Evolutionary conservation across 1,140 invertebrate genomes (phyloP).

Genomic region (Helicoverpa armigera): DNA sequence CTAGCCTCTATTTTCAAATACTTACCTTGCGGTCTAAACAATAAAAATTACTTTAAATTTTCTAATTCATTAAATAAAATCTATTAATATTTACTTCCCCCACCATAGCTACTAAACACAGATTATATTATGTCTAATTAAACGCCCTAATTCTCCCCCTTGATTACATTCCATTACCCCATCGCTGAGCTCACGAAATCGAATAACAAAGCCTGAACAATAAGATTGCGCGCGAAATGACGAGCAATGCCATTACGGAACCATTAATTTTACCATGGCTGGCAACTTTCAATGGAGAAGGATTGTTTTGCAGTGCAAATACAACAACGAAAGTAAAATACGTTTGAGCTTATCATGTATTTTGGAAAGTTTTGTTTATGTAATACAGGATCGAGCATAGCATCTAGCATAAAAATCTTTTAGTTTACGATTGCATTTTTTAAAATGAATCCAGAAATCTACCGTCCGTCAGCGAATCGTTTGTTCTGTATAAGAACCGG

Average conservation of each 20-base stretch:
- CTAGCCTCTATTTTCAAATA: too few relatives aligned
- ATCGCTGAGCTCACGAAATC: neutral
- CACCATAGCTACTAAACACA: neutral
- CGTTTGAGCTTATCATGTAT: too few relatives aligned
- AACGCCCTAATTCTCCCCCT: conserved; percentile 1
- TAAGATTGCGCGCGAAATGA: conserved; percentile 7
- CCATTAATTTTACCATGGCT: neutral
- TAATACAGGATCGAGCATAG: too few relatives aligned
- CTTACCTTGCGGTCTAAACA: too few relatives aligned
- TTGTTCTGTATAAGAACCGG: too few relatives aligned
- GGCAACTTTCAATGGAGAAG: neutral
- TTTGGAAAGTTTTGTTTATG: too few relatives aligned
- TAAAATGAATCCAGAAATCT: too few relatives aligned
- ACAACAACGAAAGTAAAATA: too few relatives aligned
- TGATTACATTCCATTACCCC: conserved; percentile 1
- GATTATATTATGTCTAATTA: neutral
- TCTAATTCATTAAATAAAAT: neutral
- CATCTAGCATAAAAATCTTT: too few relatives aligned
- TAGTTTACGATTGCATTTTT: too few relatives aligned
- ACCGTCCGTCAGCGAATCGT: too few relatives aligned
- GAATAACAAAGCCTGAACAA: neutral
- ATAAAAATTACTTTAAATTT: too few relatives aligned
- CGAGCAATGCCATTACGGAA: conserved; percentile 15
- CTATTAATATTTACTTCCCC: neutral
- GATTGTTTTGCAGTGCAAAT: neutral